Percentiles rank a stretch among this genome's conserved stretches.
Evolutionary conservation across 2,888 invertebrate species (phyloP).

Genomic region (Ochropacha duplaris): DNA sequence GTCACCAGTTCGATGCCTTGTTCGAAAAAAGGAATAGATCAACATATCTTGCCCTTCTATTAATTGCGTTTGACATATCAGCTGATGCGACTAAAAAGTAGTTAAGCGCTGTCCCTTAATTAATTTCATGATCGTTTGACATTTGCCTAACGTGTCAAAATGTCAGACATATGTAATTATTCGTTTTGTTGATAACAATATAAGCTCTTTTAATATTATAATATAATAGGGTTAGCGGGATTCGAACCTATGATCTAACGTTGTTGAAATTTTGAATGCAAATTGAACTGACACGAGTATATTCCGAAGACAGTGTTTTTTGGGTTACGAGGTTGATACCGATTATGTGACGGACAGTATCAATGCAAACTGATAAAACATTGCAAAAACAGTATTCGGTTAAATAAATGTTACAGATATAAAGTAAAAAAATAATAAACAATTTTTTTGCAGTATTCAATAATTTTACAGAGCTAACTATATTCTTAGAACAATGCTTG

Average conservation of each 20-base stretch:
- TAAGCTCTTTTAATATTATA: no score
- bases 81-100: slow-evolving; percentile 25
- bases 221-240: no score
- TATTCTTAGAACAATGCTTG: no score
- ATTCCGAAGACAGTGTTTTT: not conserved
- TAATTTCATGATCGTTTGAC: not conserved
- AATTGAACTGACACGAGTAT: not conserved
- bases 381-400: not conserved
- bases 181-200: not conserved
- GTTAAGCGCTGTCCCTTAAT: slow-evolving; percentile 8
- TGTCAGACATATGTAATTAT: not conserved
- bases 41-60: slow-evolving; percentile 28
- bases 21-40: slow-evolving; percentile 13
- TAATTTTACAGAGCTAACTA: no score
- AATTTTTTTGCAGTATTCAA: no score
- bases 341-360: slow-evolving; percentile 1
- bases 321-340: not conserved
- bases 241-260: not conserved
- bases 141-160: not conserved
- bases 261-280: not conserved
- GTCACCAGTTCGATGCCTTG: slow-evolving; percentile 39
- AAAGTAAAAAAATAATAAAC: no score
- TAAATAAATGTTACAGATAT: not conserved
- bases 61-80: slow-evolving; percentile 41
- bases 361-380: not conserved